These are phyloP conservation scores for Catocala fraxini DNA, from an alignment of 2,888 invertebrate genomes.

Conservation along the genomic window DNA sequence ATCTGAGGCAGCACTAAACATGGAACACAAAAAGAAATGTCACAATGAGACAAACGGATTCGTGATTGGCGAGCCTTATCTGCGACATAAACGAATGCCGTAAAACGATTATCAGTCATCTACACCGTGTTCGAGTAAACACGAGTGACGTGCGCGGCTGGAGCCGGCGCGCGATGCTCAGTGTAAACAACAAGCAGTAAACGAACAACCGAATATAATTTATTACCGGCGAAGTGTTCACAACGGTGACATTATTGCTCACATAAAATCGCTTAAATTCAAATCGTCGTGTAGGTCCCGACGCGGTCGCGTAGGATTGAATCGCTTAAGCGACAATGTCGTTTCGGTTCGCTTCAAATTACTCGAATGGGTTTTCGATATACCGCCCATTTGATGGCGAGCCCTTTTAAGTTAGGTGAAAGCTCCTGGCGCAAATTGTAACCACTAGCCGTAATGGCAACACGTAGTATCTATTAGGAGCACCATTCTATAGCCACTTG, in stretches of 20 bases:
- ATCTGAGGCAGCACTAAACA: constrained; percentile 46
- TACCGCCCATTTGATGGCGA: constrained; percentile 70
- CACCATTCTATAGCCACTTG: constrained; percentile 44
- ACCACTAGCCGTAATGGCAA: constrained; percentile 60
- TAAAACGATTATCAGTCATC: constrained; percentile 55
- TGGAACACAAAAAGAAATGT: constrained; percentile 41
- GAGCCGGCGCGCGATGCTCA: constrained; percentile 12
- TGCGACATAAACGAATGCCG: constrained; percentile 48
- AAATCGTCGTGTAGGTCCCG: constrained; percentile 73
- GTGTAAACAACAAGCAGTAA: constrained; percentile 43
- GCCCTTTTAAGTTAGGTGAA: constrained; percentile 70
- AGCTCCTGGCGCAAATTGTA: constrained; percentile 64
- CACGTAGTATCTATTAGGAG: constrained; percentile 55
- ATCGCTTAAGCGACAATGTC: constrained; percentile 81
- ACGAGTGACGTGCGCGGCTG: constrained; percentile 19
- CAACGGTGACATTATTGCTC: constrained; percentile 50
- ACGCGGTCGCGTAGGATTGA: constrained; percentile 75
- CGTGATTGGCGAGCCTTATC: constrained; percentile 47
- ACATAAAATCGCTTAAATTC: constrained; percentile 75
- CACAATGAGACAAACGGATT: constrained; percentile 38
- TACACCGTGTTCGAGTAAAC: constrained; percentile 43
- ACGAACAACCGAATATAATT: constrained; percentile 48
- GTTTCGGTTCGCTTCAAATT: constrained; percentile 81
- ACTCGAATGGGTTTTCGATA: constrained; percentile 82
- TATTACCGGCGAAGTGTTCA: constrained; percentile 44